phyloP scores from a whole-genome alignment of 2,113 vertebrate species.

The Nothobranchius furzeri region DNA sequence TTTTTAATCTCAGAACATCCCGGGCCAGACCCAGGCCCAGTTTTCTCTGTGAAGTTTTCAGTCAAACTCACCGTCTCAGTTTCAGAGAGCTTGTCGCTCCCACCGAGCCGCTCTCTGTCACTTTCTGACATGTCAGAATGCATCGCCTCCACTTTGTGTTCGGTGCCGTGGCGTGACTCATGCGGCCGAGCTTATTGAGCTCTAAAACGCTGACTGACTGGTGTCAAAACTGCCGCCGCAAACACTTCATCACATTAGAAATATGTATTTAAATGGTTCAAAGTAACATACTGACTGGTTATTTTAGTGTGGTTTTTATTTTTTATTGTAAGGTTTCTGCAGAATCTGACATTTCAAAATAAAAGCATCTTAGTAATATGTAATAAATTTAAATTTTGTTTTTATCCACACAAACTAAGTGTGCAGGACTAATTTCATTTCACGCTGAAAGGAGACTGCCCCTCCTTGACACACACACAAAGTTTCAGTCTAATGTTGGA shows the following conservation, averaged over 20 bases:
- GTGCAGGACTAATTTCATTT: too few relatives aligned
- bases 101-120: slow-evolving; percentile 31
- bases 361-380: too few relatives aligned
- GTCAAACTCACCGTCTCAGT: slow-evolving; percentile 7
- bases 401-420: too few relatives aligned
- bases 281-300: background rate
- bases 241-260: slow-evolving; percentile 23
- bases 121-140: slow-evolving; percentile 42
- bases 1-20: slow-evolving; percentile 40
- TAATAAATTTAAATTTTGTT: too few relatives aligned
- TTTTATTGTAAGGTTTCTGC: too few relatives aligned
- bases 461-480: too few relatives aligned
- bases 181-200: slow-evolving; percentile 27
- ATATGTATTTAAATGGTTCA: slow-evolving; percentile 6
- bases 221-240: slow-evolving; percentile 50
- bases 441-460: too few relatives aligned
- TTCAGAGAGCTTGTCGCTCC: slow-evolving; percentile 24
- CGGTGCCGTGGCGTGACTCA: slow-evolving; percentile 28
- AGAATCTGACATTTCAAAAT: too few relatives aligned
- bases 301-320: too few relatives aligned
- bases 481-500: too few relatives aligned
- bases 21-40: slow-evolving; percentile 16
- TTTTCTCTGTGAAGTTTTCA: slow-evolving; percentile 18
- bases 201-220: slow-evolving; percentile 40
- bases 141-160: slow-evolving; percentile 52